phyloP scores from a whole-genome alignment of 2,888 invertebrate genomes.

The Callyntrura guangdongensis region DNA sequence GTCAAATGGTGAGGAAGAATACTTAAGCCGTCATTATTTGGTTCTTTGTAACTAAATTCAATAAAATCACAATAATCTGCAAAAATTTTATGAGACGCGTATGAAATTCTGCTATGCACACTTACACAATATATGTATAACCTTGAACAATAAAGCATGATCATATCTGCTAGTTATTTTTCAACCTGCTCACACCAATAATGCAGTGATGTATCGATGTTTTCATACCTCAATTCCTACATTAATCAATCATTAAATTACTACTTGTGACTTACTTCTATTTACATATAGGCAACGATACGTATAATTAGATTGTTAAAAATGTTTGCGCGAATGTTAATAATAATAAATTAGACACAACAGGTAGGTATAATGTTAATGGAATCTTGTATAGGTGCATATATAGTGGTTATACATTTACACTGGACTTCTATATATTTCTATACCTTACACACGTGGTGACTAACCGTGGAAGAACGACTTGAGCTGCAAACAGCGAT shows the following conservation, averaged over 20 bases:
- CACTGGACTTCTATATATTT: no score
- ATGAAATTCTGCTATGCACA: constrained; percentile 18
- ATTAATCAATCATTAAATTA: not conserved
- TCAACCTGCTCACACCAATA: constrained; percentile 38
- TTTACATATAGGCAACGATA: not conserved
- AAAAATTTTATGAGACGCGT: not conserved
- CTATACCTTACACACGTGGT: no score
- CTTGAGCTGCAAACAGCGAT: constrained; percentile 21
- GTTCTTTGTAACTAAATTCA: constrained; percentile 12
- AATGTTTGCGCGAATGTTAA: not conserved
- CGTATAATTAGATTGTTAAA: not conserved
- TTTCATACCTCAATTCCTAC: constrained; percentile 37
- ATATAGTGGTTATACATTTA: no score
- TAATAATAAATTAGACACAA: no score
- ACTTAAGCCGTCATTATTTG: not conserved
- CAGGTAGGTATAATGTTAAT: not conserved
- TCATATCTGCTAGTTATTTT: constrained; percentile 48
- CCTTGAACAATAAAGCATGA: constrained; percentile 54
- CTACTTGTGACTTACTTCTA: not conserved
- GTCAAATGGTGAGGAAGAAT: not conserved
- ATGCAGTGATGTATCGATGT: constrained; percentile 18
- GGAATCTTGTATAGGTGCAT: not conserved
- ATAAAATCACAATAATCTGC: constrained; percentile 7
- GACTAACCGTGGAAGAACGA: not conserved
- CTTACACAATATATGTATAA: not conserved